These are phyloP conservation scores for Drosophila siamana DNA, from an alignment of 2,888 invertebrate species.

Conservation along the genomic window DNA sequence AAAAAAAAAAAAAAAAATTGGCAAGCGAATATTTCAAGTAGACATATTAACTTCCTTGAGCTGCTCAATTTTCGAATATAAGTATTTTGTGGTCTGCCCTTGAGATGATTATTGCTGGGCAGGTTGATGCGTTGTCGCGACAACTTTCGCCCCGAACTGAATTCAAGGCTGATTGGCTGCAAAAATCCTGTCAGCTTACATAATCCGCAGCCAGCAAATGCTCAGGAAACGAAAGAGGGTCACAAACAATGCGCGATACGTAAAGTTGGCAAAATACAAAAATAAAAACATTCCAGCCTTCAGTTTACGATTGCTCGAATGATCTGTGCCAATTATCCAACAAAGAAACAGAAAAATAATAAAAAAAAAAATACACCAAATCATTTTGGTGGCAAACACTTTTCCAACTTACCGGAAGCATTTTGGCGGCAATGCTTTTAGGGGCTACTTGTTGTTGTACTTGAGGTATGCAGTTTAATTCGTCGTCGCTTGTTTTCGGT, in stretches of 20 bases:
- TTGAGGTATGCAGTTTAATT: constrained; percentile 16
- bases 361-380: constrained; percentile 31
- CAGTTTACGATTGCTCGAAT: constrained; percentile 1
- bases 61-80: background rate
- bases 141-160: constrained; percentile 35
- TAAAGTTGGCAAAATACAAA: constrained; percentile 2
- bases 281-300: background rate
- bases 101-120: constrained; percentile 2
- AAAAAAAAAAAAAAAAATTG: too few species aligned
- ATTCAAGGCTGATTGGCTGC: constrained; percentile 40
- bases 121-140: background rate
- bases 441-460: constrained; percentile 38
- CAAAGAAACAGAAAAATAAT: background rate
- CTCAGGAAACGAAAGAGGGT: background rate
- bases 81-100: constrained; percentile 22
- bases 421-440: constrained; percentile 73
- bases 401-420: constrained; percentile 82
- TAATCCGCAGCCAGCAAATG: background rate
- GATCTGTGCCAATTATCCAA: constrained; percentile 48
- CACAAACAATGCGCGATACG: background rate
- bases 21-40: constrained; percentile 5
- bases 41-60: constrained; percentile 17
- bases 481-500: constrained; percentile 6
- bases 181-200: background rate
- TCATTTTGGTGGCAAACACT: constrained; percentile 39